Percentiles rank a stretch among this genome's conserved stretches.
These are phyloP conservation scores for Rhinoderma darwinii DNA, from an alignment of 2,113 vertebrate genomes.

Conservation along the genomic window DNA sequence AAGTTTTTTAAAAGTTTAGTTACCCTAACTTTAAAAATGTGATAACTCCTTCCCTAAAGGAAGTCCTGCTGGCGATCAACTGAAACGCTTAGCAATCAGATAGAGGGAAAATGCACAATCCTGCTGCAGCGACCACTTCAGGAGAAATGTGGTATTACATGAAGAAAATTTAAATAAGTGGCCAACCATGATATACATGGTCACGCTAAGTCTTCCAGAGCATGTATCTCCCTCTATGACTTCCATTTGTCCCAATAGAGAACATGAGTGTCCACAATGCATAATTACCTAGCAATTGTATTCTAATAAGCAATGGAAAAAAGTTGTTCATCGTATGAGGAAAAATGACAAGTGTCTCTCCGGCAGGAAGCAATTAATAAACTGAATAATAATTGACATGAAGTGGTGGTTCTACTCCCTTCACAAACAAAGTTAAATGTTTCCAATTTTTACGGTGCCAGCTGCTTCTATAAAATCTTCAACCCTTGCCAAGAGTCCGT, in stretches of 20 bases:
- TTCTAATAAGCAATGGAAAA: not conserved
- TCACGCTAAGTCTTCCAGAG: not conserved
- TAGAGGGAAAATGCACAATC: no score
- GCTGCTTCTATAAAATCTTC: not conserved
- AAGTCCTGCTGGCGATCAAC: no score
- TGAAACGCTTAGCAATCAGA: no score
- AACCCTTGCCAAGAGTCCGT: not conserved
- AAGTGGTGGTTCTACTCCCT: slow-evolving; percentile 13
- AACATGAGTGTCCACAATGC: not conserved
- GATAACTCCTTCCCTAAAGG: no score
- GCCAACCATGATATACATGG: no score
- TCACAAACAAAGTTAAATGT: slow-evolving; percentile 16
- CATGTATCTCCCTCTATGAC: not conserved
- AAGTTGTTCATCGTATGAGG: not conserved
- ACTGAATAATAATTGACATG: not conserved
- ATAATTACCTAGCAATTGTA: not conserved
- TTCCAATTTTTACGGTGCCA: not conserved
- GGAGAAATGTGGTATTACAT: not conserved
- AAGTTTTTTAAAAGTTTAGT: no score
- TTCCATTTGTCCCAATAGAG: not conserved
- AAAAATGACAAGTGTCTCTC: not conserved
- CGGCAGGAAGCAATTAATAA: not conserved
- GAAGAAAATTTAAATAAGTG: not conserved
- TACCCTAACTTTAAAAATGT: no score
- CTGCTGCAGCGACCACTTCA: no score